Evolutionary conservation across 2,113 vertebrate genomes (phyloP), one percentile per base, ranked within the genome.

Genomic region (Sylvia atricapilla): DNA sequence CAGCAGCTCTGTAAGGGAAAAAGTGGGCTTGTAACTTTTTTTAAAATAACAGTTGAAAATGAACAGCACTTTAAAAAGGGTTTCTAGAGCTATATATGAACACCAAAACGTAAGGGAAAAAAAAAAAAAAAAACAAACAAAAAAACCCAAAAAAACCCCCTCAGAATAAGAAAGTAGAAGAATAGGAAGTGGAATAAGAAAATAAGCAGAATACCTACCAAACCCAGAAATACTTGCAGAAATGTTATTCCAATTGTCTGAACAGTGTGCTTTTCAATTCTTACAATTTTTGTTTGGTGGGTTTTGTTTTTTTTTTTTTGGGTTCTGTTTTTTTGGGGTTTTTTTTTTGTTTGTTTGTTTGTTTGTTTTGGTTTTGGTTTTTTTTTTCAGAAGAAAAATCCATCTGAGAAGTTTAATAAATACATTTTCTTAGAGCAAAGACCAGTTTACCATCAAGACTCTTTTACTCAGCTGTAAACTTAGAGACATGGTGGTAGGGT

Each of bases 391-490:
- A 70, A 43, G 10, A 52, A 53, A 70, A 94, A 93, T 93, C 77
- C 83, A 89, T 22, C 49, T 68, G 24, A 93, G 79, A 94, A 69
- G 18, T 68, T 87, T 95, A 96, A 94, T 77, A 95, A 62, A 74
- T 89, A 52, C 22, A 76, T 96, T 96, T 96, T 90, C 10, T 94
- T 78, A 78, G 92, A 95, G 72, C 28, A 92, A 85, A 95, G 27
- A 5, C 88, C 88, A 74, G 68, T 90, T 96, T 88, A 94, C 25
- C 67, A 87, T 86, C 56, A 66, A 78, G 77, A 63, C 60, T 88
- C 44, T 93, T 97, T 76, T 69, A 94, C 5, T 64, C 8, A 22
- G 10, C 6, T 74, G 35, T 85, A 80, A 67, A 92, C 43, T 86
- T 84, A 86, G 25, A 94, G 70, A 96, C 28, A 50, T 37, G 12